Base-by-base conservation (phyloP, 37 sponge, comb jelly and placozoan genomes). In the Spongilla lacustris region DNA sequence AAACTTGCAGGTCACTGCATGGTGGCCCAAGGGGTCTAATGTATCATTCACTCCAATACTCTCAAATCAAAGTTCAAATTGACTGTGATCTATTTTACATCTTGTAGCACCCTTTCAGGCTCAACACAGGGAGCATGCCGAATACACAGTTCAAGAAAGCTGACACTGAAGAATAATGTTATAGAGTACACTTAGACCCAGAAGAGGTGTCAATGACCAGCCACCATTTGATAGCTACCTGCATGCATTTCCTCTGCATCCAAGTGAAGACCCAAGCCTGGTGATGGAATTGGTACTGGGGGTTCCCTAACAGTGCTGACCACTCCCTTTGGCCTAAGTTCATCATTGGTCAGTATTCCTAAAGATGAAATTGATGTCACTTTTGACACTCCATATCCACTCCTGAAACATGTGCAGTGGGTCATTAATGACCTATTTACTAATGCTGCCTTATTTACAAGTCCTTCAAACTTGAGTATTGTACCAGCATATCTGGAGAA, bases 281-380 rank as follows among this genome's bases (percentile, higher is more conserved):
- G 13, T 17, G 73, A 85, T 77, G 32, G 37, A n/a, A 79, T 58
- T 72, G 74, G 23, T 30, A 32, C n/a, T 71, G 83, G 84, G 19
- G 89, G 89, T 13, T 71, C 83, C 36, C 66, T 89, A 21, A 71
- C 66, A 28, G 71, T 89, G 22, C 83, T 89, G 48, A 73, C 89
- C 29, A 83, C 83, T 36, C 77, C 79, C 8, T 83, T 69, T 83
- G 89, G 78, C 24, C 22, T 89, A 32, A 83, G 84, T 17, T 36
- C 73, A 26, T 49, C 30, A 2, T 36, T 50, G 71, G 78, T 69
- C 14, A 41, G n/a, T 50, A 8, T 22, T 27, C 89, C 89, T 24
- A n/a, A 36, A n/a, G 83, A 37, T 78, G 73, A 82, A 13, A 67
- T 89, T 36, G 89, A 83, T 71, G 69, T 69, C 21, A 70, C 79